A percentile compares a stretch with the other conserved stretches of the same genome.
Conservation (phyloP, 1,140 invertebrate species). For the Drosophila sp. region DNA sequence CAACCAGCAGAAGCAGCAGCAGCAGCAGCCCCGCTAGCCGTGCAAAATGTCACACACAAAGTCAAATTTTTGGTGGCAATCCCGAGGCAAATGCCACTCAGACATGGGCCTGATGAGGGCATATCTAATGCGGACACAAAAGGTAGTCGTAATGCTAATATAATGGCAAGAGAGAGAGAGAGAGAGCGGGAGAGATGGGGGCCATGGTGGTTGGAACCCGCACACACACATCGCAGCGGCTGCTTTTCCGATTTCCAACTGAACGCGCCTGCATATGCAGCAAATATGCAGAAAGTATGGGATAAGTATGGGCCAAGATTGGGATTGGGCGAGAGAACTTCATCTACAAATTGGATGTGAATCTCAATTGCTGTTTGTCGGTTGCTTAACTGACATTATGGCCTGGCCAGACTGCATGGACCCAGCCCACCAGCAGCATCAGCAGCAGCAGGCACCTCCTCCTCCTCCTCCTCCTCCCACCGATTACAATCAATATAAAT, state of each 20-base stretch:
- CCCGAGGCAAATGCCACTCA: slow-evolving; percentile 72
- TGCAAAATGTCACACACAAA: slow-evolving; percentile 66
- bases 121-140: slow-evolving; percentile 56
- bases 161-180: not conserved
- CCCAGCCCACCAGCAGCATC: slow-evolving; percentile 43
- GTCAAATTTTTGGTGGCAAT: slow-evolving; percentile 71
- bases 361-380: slow-evolving; percentile 63
- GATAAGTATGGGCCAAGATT: not conserved
- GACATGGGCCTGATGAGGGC: slow-evolving; percentile 65
- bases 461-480: not conserved
- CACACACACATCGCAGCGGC: not conserved
- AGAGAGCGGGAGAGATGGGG: slow-evolving; percentile 17
- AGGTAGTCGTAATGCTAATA: slow-evolving; percentile 55
- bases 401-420: slow-evolving; percentile 21
- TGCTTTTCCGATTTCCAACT: slow-evolving; percentile 5
- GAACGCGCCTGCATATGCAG: slow-evolving; percentile 38
- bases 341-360: slow-evolving; percentile 46
- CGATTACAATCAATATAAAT: slow-evolving; percentile 82
- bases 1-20: not conserved
- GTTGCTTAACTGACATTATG: slow-evolving; percentile 65
- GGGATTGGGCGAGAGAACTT: slow-evolving; percentile 21
- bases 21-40: slow-evolving; percentile 25
- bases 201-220: slow-evolving; percentile 11
- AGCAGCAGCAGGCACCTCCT: no score
- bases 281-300: slow-evolving; percentile 11